These are phyloP conservation scores for Melipona quadrifasciata DNA, from an alignment of 1,140 invertebrate genomes.

Conservation along the genomic window DNA sequence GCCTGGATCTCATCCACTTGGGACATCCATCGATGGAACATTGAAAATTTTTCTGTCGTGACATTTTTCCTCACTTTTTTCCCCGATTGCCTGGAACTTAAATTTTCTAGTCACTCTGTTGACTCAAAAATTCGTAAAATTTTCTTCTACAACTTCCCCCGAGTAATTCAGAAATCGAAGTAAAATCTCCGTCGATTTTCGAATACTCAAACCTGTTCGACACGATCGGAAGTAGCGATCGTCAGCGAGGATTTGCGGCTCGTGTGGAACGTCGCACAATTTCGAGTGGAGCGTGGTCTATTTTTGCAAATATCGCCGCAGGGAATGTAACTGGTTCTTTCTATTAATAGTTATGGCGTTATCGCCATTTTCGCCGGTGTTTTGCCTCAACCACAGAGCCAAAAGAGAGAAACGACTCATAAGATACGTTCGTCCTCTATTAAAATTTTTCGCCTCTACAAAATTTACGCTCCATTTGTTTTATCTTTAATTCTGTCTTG, in stretches of 20 bases:
- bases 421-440: neutral
- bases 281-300: slow-evolving; percentile 25
- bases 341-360: slow-evolving; percentile 69
- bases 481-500: no score
- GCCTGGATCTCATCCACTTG: neutral
- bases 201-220: neutral
- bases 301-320: slow-evolving; percentile 42
- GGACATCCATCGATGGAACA: neutral
- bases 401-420: slow-evolving; percentile 6
- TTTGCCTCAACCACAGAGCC: neutral
- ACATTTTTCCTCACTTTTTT: neutral
- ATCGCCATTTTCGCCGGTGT: slow-evolving; percentile 52
- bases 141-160: no score
- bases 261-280: slow-evolving; percentile 12
- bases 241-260: slow-evolving; percentile 2
- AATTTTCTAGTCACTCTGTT: no score
- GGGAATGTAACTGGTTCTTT: slow-evolving; percentile 51
- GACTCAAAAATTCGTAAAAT: no score
- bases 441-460: no score
- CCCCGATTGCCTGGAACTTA: no score
- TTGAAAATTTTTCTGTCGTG: neutral
- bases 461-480: no score
- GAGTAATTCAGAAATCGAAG: neutral
- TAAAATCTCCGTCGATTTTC: neutral
- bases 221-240: neutral